phyloP scores from a whole-genome alignment of 2,797 vertebrate genomes.

The Antrozous pallidus region DNA sequence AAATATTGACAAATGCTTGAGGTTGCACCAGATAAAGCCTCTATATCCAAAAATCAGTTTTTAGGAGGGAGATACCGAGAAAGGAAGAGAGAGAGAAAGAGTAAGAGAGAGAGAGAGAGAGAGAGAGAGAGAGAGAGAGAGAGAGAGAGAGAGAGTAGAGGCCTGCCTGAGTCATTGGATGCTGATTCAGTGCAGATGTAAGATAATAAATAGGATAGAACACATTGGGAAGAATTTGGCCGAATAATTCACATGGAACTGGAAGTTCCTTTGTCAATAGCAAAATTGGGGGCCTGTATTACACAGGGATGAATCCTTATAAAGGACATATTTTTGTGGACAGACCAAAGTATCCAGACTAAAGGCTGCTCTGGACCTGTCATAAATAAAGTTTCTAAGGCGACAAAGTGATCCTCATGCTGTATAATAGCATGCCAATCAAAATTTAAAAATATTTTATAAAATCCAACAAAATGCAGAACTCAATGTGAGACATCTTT shows the following conservation, averaged over 20 bases:
- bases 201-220: background rate
- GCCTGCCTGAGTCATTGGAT: background rate
- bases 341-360: background rate
- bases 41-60: background rate
- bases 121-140: too few species aligned
- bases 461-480: background rate
- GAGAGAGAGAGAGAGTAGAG: background rate
- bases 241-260: background rate
- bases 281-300: rapidly evolving
- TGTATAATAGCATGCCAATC: background rate
- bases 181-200: background rate
- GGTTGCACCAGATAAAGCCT: background rate
- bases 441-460: background rate
- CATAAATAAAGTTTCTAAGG: background rate
- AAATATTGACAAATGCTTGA: background rate
- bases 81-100: background rate
- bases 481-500: background rate
- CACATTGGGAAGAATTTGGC: background rate
- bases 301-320: background rate
- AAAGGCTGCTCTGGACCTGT: background rate
- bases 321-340: background rate
- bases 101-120: too few species aligned
- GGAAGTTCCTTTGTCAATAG: background rate
- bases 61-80: background rate
- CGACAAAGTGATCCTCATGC: background rate